A percentile compares a stretch with the other conserved stretches of the same genome.
Conservation (phyloP, 2,113 vertebrate genomes). For the Felis chaus region DNA sequence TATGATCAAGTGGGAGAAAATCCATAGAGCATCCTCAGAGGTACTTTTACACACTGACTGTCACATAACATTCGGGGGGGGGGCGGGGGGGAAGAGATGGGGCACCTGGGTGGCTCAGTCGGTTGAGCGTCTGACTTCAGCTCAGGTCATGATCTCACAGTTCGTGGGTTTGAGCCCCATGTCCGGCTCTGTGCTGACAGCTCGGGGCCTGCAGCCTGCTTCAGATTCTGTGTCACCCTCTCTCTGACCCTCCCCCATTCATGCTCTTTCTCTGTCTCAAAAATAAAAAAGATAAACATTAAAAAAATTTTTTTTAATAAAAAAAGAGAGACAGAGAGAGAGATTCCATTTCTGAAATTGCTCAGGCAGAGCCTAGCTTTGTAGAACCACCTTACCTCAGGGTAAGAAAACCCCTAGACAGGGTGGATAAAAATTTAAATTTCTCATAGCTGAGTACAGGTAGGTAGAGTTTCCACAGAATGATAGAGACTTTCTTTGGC, state of each 20-base stretch:
- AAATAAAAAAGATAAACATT: too few relatives aligned
- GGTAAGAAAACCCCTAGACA: background rate
- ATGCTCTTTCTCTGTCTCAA: too few relatives aligned
- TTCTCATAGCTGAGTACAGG: background rate
- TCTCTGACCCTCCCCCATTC: too few relatives aligned
- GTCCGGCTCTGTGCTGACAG: too few relatives aligned
- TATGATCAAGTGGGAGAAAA: background rate
- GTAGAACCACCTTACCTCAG: background rate
- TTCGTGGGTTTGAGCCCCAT: too few relatives aligned
- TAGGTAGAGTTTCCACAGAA: background rate
- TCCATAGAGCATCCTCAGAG: background rate
- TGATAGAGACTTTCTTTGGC: background rate
- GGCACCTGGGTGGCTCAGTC: too few relatives aligned
- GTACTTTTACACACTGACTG: background rate
- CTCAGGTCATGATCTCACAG: too few relatives aligned
- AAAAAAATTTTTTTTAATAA: too few relatives aligned
- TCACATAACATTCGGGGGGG: background rate
- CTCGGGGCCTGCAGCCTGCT: too few relatives aligned
- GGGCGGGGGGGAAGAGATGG: accelerated
- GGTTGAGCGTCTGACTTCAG: too few relatives aligned
- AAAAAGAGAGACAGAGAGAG: too few relatives aligned
- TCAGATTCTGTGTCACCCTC: too few relatives aligned
- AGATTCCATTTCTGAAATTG: constrained; percentile 8
- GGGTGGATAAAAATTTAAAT: background rate
- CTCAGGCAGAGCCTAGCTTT: background rate